A percentile compares a stretch with the other conserved stretches of the same genome.
Conservation (phyloP, 2,113 vertebrate species). For the Megaceryle torquata region DNA sequence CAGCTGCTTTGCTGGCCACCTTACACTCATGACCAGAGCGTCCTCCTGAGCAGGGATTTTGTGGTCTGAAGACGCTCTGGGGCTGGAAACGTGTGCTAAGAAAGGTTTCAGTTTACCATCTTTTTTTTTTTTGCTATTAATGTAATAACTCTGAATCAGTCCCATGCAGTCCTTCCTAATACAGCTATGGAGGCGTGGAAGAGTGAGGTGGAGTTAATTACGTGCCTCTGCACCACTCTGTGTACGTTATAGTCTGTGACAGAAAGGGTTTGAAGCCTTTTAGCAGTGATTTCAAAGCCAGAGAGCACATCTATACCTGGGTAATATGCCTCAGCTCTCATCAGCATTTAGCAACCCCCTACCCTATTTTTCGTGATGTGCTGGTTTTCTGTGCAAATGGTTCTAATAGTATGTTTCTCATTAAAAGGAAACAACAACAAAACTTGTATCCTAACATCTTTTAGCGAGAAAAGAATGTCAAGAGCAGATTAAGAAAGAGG, state of each 20-base stretch:
- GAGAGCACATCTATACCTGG: neutral
- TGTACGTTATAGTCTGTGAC: neutral
- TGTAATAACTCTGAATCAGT: neutral
- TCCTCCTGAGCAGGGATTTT: neutral
- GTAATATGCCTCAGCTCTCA: neutral
- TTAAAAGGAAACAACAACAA: neutral
- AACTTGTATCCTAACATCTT: neutral
- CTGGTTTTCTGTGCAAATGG: neutral
- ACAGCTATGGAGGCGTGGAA: neutral
- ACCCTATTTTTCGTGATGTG: neutral
- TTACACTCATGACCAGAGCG: neutral
- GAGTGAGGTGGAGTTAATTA: neutral
- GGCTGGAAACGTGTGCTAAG: neutral
- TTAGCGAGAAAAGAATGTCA: neutral
- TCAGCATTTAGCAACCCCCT: neutral
- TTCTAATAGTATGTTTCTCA: neutral
- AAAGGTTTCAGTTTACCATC: neutral
- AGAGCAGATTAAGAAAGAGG: neutral
- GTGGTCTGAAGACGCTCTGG: neutral
- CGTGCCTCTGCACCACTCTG: neutral
- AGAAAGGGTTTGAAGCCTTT: slow-evolving; percentile 9
- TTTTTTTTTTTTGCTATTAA: neutral
- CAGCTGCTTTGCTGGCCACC: neutral
- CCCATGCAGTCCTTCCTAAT: neutral
- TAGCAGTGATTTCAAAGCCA: slow-evolving; percentile 10